These are phyloP conservation scores for Imbricaverruca yamaguchii DNA, from an alignment of 2,888 invertebrate species.

Conservation along the genomic window DNA sequence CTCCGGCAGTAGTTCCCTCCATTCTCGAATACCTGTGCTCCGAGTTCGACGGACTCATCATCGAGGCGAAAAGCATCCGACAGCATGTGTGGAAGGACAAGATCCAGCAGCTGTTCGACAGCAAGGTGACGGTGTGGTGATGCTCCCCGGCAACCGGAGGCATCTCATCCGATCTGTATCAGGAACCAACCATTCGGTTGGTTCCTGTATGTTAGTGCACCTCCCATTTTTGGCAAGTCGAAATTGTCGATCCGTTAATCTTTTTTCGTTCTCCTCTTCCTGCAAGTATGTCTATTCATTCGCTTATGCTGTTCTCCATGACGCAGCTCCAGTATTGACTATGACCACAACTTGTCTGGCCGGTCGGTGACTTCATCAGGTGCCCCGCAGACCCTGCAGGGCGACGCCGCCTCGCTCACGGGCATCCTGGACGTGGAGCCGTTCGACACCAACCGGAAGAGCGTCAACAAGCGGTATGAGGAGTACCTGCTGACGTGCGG, in stretches of 20 bases:
- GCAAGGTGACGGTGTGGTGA: conserved; percentile 46
- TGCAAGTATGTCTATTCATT: too few species aligned
- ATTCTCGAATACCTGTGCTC: conserved; percentile 74
- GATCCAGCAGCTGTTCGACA: conserved; percentile 64
- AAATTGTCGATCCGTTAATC: too few species aligned
- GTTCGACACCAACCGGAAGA: conserved; percentile 79
- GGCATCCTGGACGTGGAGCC: conserved; percentile 67
- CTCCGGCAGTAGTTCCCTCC: conserved; percentile 64
- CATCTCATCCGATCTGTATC: too few species aligned
- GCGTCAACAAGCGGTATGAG: conserved; percentile 79
- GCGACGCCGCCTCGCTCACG: conserved; percentile 58
- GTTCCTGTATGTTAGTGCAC: too few species aligned
- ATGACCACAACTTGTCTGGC: too few species aligned
- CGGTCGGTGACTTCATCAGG: too few species aligned
- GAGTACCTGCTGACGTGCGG: conserved; percentile 82
- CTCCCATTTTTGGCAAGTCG: too few species aligned
- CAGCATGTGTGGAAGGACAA: conserved; percentile 76
- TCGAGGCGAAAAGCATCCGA: conserved; percentile 85
- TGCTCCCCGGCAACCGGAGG: too few species aligned
- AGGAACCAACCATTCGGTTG: too few species aligned
- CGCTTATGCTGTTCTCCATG: too few species aligned
- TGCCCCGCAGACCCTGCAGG: conserved; percentile 58
- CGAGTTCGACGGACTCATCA: conserved; percentile 68
- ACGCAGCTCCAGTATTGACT: too few species aligned
- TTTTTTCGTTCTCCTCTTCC: too few species aligned